Conservation (phyloP, 2,113 vertebrate genomes). For the Gopherus evgoodei region DNA sequence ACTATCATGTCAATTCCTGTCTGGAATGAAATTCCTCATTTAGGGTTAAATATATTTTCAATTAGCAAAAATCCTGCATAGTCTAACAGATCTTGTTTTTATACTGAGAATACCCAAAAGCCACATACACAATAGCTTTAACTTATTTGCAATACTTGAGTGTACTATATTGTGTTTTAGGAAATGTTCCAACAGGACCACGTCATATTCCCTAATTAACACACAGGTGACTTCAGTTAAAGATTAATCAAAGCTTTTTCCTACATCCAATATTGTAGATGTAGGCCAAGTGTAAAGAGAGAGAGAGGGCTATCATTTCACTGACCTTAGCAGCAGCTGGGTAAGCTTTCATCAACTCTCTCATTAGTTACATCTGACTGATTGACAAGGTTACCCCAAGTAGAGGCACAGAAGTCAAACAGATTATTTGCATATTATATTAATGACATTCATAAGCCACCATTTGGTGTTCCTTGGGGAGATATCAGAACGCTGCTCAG, state of each 20-base stretch:
- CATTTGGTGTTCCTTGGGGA: constrained; percentile 67
- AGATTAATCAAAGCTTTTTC: constrained; percentile 31
- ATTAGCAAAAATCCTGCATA: neutral
- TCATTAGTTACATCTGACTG: constrained; percentile 60
- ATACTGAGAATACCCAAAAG: neutral
- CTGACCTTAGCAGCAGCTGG: constrained; percentile 57
- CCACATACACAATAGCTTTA: neutral
- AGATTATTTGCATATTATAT: constrained; percentile 72
- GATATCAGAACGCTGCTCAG: constrained; percentile 27
- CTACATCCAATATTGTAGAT: neutral
- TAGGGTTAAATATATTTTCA: neutral
- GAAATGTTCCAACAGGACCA: constrained; percentile 1
- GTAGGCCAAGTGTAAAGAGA: neutral
- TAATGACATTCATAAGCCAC: constrained; percentile 68
- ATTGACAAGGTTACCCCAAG: constrained; percentile 69
- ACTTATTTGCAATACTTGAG: neutral
- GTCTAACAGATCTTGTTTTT: neutral
- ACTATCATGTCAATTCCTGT: neutral
- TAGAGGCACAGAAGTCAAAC: constrained; percentile 29
- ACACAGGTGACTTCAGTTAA: constrained; percentile 22
- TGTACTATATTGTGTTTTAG: neutral
- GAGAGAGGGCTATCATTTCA: neutral
- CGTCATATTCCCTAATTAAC: constrained; percentile 23
- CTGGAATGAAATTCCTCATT: neutral
- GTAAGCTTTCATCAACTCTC: constrained; percentile 47